phyloP scores from a whole-genome alignment of 2,113 vertebrate genomes.

The Suncus etruscus region DNA sequence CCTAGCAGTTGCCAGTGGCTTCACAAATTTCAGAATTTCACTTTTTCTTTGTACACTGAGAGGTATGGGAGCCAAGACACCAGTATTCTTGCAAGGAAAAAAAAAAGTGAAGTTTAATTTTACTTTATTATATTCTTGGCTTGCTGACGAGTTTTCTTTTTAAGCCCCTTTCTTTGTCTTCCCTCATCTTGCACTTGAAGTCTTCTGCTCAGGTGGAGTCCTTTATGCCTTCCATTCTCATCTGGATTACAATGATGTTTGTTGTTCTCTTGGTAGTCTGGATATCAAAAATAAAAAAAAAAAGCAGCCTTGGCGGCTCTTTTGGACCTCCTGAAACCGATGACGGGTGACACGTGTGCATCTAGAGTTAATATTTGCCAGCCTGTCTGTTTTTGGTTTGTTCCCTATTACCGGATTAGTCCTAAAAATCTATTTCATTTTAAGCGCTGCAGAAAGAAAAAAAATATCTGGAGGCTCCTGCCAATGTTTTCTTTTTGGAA shows the following conservation, averaged over 20 bases:
- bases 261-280: constrained; percentile 7
- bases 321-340: constrained; percentile 23
- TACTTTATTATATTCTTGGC: neutral
- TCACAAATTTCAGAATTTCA: constrained; percentile 3
- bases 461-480: constrained; percentile 57
- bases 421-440: constrained; percentile 66
- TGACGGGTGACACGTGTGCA: neutral
- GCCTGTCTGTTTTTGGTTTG: constrained; percentile 53
- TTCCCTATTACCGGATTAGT: constrained; percentile 61
- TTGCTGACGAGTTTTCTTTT: constrained; percentile 22
- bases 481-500: constrained; percentile 62
- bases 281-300: neutral
- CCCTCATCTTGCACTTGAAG: constrained; percentile 65
- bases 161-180: constrained; percentile 26
- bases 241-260: constrained; percentile 35
- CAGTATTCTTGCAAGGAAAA: constrained; percentile 36
- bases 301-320: neutral
- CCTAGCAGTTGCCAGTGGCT: constrained; percentile 13
- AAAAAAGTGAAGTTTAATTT: constrained; percentile 67
- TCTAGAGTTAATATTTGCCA: neutral
- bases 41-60: constrained; percentile 22
- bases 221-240: constrained; percentile 21
- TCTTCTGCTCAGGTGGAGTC: constrained; percentile 1
- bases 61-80: neutral
- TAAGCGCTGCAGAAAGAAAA: constrained; percentile 51